These are phyloP conservation scores for Oscheius sp. DNA, from an alignment of 2,888 invertebrate species.

Conservation along the genomic window DNA sequence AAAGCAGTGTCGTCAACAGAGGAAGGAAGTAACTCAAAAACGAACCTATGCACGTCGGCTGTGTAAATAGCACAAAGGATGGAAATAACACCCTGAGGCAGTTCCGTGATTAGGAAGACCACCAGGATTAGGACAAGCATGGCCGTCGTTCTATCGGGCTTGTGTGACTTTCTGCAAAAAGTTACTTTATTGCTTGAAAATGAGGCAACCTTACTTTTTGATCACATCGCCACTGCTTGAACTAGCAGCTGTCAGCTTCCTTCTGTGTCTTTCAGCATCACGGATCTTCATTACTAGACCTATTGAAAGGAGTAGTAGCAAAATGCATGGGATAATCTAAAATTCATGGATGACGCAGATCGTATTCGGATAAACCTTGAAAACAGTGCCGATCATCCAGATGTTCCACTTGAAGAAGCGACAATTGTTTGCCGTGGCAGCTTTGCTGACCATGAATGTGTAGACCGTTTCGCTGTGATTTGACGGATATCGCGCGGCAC, in stretches of 20 bases:
- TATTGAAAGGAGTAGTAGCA: conserved; percentile 62
- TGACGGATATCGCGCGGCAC: conserved; percentile 42
- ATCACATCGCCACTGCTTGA: conserved; percentile 43
- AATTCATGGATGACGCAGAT: conserved; percentile 21
- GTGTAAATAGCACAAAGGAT: conserved; percentile 70
- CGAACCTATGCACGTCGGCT: conserved; percentile 60
- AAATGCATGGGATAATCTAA: conserved; percentile 69
- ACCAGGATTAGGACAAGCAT: conserved; percentile 84
- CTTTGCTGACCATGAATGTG: conserved; percentile 63
- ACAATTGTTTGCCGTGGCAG: conserved; percentile 64
- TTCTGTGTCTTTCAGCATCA: conserved; percentile 66
- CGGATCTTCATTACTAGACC: conserved; percentile 64
- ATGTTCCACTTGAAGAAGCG: conserved; percentile 69
- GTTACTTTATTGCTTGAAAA: not conserved
- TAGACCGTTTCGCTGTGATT: conserved; percentile 62
- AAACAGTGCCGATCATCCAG: conserved; percentile 70
- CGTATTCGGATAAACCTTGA: conserved; percentile 55
- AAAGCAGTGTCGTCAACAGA: not conserved
- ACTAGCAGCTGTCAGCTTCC: conserved; percentile 54
- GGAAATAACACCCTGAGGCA: conserved; percentile 76
- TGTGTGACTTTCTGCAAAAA: conserved; percentile 45
- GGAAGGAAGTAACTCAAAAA: not conserved
- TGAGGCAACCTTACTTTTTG: conserved; percentile 42
- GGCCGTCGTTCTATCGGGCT: conserved; percentile 80
- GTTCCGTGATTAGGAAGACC: conserved; percentile 83